A percentile compares a stretch with the other conserved stretches of the same genome.
Evolutionary conservation across 2,888 invertebrate species (phyloP).

Genomic region (Hanleya hanleyi): DNA sequence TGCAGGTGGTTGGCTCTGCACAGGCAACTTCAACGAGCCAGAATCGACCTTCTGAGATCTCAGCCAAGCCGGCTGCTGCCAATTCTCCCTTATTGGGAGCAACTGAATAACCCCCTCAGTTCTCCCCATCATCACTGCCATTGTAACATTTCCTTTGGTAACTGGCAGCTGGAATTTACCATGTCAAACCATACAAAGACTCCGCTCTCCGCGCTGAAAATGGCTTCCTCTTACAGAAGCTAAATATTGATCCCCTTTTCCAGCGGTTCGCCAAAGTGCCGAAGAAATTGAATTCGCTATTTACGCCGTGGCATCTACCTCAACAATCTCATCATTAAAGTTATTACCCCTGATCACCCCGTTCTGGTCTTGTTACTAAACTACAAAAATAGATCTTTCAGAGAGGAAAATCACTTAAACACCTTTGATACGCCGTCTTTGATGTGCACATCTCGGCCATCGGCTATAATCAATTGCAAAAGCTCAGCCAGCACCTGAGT

Average conservation of each 20-base stretch:
- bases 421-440: background rate
- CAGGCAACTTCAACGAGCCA: too few species aligned
- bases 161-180: background rate
- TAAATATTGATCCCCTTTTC: background rate
- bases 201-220: background rate
- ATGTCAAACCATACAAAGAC: background rate
- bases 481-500: too few species aligned
- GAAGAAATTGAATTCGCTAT: constrained; percentile 4
- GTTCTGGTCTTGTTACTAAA: background rate
- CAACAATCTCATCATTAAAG: constrained; percentile 9
- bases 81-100: too few species aligned
- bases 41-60: too few species aligned
- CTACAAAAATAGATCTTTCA: background rate
- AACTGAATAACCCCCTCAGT: too few species aligned
- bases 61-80: too few species aligned
- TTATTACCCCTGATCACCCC: background rate
- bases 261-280: background rate
- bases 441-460: too few species aligned
- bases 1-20: too few species aligned
- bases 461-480: too few species aligned
- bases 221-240: constrained; percentile 2
- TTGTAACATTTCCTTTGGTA: background rate
- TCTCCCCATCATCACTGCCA: too few species aligned
- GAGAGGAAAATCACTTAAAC: constrained; percentile 1
- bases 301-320: constrained; percentile 5